Base-by-base conservation (phyloP, 2,113 vertebrate genomes). In the Morphnarchus princeps region DNA sequence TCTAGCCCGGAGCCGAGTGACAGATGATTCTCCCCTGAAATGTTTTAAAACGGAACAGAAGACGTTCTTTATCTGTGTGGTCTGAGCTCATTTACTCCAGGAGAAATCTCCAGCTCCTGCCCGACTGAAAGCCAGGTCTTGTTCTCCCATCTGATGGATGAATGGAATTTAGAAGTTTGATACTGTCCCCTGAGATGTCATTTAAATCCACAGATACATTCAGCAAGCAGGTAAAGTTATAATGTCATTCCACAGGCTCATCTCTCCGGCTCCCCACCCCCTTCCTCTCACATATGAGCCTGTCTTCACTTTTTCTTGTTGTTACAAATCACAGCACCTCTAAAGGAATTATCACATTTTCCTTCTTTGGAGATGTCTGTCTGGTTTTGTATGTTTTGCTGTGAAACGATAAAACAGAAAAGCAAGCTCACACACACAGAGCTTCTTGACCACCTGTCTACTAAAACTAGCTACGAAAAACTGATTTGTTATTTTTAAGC, bases 51-150 rank as follows among this genome's bases (percentile, higher is more conserved):
- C 43, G 97, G 98, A 99, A 99, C 98, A 99, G 98, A 98, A 98
- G 98, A 97, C 92, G 97, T 92, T 98, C 98, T 99, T 99, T 99
- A 99, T 99, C 99, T 99, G 99, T 99, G 99, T 99, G 99, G 99
- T 99, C 99, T 93, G 94, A 95, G 98, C 98, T 99, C 98, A 97
- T 96, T 98, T 98, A 97, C 97, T 97, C 91, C 89, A 40, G 95
- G 88, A 98, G 97, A 97, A 94, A 94, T 70, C 97, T 97, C 91
- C 97, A 87, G 97, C 97, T 97, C 97, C 96, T 69, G 91, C 86
- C 98, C 72, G 93, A 89, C 98, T 99, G 98, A 99, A 99, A 99
- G 99, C 99, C 95, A 74, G 90, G 96, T 95, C 98, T 99, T 99
- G 99, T 99, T 99, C 98, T 99, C 98, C 96, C 98, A 97, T 98